Percentiles rank a stretch among this genome's conserved stretches.
Evolutionary conservation across 1,140 invertebrate genomes (phyloP).

Genomic region (Sweltsa coloradensis): DNA sequence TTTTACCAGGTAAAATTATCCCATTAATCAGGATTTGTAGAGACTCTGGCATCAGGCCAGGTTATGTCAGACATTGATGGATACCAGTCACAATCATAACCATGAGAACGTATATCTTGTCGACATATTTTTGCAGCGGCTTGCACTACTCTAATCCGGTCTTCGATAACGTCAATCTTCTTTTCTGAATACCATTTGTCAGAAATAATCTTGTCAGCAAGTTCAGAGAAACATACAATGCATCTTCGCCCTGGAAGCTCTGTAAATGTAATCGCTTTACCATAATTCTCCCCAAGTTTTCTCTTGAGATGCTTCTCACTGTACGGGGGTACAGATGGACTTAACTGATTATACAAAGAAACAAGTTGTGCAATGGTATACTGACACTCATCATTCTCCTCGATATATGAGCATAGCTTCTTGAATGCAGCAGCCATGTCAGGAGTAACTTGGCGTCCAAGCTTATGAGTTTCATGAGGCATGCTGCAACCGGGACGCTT

Average conservation of each 20-base stretch:
- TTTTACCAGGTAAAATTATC: constrained; percentile 1
- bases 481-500: constrained; percentile 18
- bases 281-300: background rate
- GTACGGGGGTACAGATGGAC: too few species aligned
- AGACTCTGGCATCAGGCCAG: background rate
- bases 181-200: constrained; percentile 17
- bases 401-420: background rate
- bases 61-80: constrained; percentile 14
- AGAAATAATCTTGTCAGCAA: constrained; percentile 16
- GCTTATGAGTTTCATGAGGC: too few species aligned
- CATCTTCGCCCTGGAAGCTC: constrained; percentile 11
- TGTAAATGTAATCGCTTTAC: background rate
- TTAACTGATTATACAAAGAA: background rate
- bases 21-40: background rate
- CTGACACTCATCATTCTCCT: constrained; percentile 3
- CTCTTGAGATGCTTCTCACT: constrained; percentile 1
- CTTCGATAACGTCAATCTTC: constrained; percentile 8
- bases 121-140: constrained; percentile 25
- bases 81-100: constrained; percentile 23
- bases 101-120: constrained; percentile 23
- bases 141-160: constrained; percentile 19
- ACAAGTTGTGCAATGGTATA: background rate
- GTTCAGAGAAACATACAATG: constrained; percentile 20
- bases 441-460: too few species aligned
- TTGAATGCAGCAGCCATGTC: background rate